These are phyloP conservation scores for Agriotes lineatus DNA, from an alignment of 2,888 invertebrate genomes.

Conservation along the genomic window DNA sequence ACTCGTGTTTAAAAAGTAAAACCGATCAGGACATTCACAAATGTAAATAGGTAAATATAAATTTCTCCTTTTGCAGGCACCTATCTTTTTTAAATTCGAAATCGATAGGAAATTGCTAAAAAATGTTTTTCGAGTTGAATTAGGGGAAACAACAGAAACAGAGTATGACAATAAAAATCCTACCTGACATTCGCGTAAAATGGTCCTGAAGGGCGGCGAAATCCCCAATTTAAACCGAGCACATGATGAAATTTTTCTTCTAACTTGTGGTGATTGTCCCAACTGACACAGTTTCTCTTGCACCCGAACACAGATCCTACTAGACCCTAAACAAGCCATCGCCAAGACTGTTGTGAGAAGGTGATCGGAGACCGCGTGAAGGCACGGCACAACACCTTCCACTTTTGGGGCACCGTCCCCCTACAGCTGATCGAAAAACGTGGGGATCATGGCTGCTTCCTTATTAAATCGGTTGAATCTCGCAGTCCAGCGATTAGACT, in stretches of 20 bases:
- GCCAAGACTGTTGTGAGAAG: slow-evolving; percentile 79
- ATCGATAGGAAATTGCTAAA: no score
- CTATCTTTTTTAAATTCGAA: no score
- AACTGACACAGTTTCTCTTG: slow-evolving; percentile 86
- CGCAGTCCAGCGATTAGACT: slow-evolving; percentile 66
- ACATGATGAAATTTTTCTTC: slow-evolving; percentile 75
- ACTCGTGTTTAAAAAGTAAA: no score
- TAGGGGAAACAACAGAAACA: no score
- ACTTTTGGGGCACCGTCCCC: slow-evolving; percentile 49
- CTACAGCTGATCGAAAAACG: slow-evolving; percentile 41
- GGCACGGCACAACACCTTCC: slow-evolving; percentile 53
- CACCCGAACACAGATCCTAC: slow-evolving; percentile 85
- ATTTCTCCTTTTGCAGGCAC: no score
- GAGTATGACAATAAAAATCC: slow-evolving; percentile 32
- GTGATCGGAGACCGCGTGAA: slow-evolving; percentile 50
- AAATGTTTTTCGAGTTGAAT: no score
- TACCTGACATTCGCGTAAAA: slow-evolving; percentile 66
- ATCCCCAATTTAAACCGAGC: slow-evolving; percentile 78
- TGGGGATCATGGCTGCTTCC: slow-evolving; percentile 58
- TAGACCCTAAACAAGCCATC: slow-evolving; percentile 88
- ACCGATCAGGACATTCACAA: no score
- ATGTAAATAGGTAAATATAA: no score
- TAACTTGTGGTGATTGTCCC: slow-evolving; percentile 75
- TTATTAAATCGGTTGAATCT: slow-evolving; percentile 61
- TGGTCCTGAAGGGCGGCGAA: slow-evolving; percentile 66